Conservation (phyloP, 2,888 invertebrate species). For the Octodonta nipae region DNA sequence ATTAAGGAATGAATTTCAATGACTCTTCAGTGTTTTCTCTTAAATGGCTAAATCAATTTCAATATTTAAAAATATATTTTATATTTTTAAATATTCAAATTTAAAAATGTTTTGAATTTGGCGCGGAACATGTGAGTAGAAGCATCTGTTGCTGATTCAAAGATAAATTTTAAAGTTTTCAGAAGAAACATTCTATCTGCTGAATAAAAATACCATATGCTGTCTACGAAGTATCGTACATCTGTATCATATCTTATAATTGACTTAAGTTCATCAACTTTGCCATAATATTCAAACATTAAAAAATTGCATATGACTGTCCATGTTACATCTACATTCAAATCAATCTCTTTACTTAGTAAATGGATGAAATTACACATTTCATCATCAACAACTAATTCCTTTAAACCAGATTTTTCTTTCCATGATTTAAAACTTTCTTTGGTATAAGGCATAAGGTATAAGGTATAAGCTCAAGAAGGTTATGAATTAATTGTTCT, state of each 20-base stretch:
- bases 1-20: no score
- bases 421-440: constrained; percentile 41
- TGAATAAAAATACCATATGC: constrained; percentile 61
- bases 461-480: constrained; percentile 44
- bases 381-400: constrained; percentile 34
- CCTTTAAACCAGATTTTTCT: constrained; percentile 32
- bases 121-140: no score
- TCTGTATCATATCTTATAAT: constrained; percentile 32
- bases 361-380: constrained; percentile 23
- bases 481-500: constrained; percentile 39
- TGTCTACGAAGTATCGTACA: constrained; percentile 28
- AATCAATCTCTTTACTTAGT: constrained; percentile 34
- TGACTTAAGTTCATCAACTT: constrained; percentile 34
- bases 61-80: no score
- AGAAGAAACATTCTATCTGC: constrained; percentile 59
- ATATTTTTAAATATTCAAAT: no score
- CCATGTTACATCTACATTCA: constrained; percentile 58
- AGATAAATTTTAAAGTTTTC: constrained; percentile 47
- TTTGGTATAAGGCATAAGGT: no score
- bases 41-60: no score
- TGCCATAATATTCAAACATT: constrained; percentile 59
- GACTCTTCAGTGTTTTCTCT: no score
- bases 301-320: constrained; percentile 59
- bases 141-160: no score
- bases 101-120: no score